A percentile compares a stretch with the other conserved stretches of the same genome.
phyloP scores from a whole-genome alignment of 30 jellyfish, hydroid and myxozoan species.

The Mastigias papua region DNA sequence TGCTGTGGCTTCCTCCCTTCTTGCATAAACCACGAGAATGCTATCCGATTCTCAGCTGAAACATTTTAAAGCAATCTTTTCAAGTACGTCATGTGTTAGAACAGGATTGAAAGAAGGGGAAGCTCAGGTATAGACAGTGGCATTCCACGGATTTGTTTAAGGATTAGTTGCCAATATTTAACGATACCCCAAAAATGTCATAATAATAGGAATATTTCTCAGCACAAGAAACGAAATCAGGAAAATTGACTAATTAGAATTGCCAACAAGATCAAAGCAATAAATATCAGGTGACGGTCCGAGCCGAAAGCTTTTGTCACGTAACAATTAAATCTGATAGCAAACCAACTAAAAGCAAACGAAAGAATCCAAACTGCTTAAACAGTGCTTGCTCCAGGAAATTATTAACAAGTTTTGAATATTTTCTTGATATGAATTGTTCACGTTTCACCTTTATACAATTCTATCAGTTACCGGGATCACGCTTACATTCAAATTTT shows the following conservation, averaged over 20 bases:
- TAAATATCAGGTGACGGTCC: neutral
- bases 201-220: neutral
- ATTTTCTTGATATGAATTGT: no score
- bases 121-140: neutral
- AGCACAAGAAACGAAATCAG: neutral
- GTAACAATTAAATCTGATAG: no score
- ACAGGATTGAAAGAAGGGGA: neutral
- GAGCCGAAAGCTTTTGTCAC: neutral
- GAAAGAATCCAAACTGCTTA: neutral
- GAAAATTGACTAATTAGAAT: neutral
- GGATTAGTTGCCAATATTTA: neutral
- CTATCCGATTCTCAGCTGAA: neutral
- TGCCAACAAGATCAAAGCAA: neutral
- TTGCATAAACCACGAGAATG: constrained; percentile 4
- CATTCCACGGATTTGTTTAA: neutral
- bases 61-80: constrained; percentile 3
- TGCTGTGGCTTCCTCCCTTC: neutral
- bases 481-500: no score
- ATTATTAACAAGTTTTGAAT: neutral
- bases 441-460: no score
- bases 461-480: no score
- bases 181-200: neutral
- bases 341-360: neutral
- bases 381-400: neutral
- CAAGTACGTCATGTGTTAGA: no score